Evolutionary conservation across 1,140 invertebrate genomes (phyloP), one percentile per base, ranked within the genome.

Genomic region (Pseudoatta argentina): DNA sequence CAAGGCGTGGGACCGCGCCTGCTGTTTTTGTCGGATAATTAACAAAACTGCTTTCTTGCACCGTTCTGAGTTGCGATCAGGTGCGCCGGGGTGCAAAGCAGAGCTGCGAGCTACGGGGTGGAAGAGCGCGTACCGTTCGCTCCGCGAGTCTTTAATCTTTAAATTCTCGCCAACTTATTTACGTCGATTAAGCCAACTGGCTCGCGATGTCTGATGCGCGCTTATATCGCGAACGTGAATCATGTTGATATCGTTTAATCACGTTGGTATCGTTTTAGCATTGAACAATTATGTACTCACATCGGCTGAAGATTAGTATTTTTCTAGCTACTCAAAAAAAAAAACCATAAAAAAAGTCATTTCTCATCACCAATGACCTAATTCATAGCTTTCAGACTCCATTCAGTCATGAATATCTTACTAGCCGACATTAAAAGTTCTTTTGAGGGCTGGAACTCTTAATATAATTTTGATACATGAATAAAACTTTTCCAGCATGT

Each of bases 11-110:
- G 93, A 93, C 61, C 86, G 59, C 71, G 78, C 89, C 93, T 82
- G 91, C 89, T 93, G 90, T 91, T 94, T 92, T 92, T 91, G 86
- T 91, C 88, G 92, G 91, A 94, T 94, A 94, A 94, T 94, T 94
- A 94, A 93, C 91, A 87, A 94, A 94, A 92, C 88, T 90, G 86
- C 88, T 90, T 92, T 90, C 89, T 90, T 92, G 75, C 86, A 64
- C n/a, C 44, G 77, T 86, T 53, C 55, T 67, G 63, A 72, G 79
- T 73, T 72, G 53, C 53, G 67, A 82, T 73, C 79, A 61, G 55
- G 53, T 61, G 67, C 39, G 39, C 67, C 53, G 61, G 27, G 44
- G 75, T 75, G 85, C 55, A 48, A 85, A 78, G 51, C 59, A 30
- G 75, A 51, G 21, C 30, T n/a, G 27, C 30, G 48, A 53, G 69